A percentile compares a stretch with the other conserved stretches of the same genome.
Conservation (phyloP, 1,140 invertebrate genomes). For the Hycleus phaleratus region DNA sequence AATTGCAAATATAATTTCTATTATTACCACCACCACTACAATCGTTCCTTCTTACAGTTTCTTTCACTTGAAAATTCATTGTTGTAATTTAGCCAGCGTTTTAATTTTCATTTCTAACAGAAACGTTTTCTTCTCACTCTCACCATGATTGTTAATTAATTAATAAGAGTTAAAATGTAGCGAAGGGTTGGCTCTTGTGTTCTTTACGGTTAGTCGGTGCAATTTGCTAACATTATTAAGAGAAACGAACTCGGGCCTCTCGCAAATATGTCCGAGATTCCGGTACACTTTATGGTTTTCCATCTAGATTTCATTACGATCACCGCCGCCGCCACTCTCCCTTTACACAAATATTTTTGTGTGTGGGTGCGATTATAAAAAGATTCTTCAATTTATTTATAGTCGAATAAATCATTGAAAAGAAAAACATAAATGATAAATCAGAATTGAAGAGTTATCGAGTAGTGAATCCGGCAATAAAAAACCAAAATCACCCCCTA, state of each 20-base stretch:
- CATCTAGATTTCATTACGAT: conserved; percentile 31
- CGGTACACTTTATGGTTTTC: conserved; percentile 32
- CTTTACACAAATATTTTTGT: no score
- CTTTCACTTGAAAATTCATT: conserved; percentile 16
- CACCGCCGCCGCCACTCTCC: no score
- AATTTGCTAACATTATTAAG: conserved; percentile 40
- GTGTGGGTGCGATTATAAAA: no score
- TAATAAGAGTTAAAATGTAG: conserved; percentile 35
- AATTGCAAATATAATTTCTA: no score
- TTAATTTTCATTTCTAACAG: conserved; percentile 36
- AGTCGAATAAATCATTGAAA: no score
- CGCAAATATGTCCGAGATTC: conserved; percentile 38
- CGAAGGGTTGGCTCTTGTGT: conserved; percentile 26
- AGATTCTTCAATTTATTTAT: no score
- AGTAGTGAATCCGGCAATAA: conserved; percentile 4
- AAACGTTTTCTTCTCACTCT: conserved; percentile 32
- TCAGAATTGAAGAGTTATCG: no score
- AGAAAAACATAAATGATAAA: no score
- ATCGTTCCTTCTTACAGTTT: no score
- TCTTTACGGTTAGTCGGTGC: conserved; percentile 37
- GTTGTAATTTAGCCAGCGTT: conserved; percentile 27
- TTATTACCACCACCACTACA: no score
- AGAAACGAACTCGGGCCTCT: conserved; percentile 31
- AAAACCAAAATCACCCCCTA: conserved; percentile 12
- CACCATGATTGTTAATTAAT: conserved; percentile 42